Evolutionary conservation across 2,797 vertebrate species (phyloP), one percentile per base, ranked within the genome.

Genomic region (Echeneis naucrates): DNA sequence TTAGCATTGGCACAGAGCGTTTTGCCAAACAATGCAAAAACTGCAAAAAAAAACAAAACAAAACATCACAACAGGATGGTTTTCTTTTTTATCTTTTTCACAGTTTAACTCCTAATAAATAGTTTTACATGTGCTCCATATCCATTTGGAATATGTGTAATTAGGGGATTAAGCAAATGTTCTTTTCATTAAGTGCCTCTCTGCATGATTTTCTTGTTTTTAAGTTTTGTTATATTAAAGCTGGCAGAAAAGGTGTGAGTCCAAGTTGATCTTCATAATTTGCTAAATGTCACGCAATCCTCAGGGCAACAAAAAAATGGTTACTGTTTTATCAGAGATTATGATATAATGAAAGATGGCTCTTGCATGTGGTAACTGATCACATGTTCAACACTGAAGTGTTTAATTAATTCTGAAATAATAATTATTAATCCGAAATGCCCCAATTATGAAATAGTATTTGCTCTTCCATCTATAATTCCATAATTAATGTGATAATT

Each of bases 351-450:
- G 14, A 66, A 40, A 17, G 4, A 21, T 40, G 42, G 58, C 55
- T 48, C 37, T 48, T 58, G 51, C 38, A 14, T 27, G 16, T 37
- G 24, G n/a, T 69, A 84, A 60, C 56, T 81, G 78, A 65, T 76
- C 72, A 80, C 71, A 57, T 55, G 72, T 79, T 79, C 50, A 76
- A 74, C 19, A 44, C 30, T 68, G 58, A 86, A 79, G 72, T 44
- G 27, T 84, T 80, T 68, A 24, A 78, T 90, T 89, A 87, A 85
- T 87, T 80, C 80, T 83, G 62, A 78, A 88, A 83, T 67, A 72
- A 84, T 83, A 88, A 90, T 87, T 76, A 86, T 87, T 66, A 51
- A 68, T 83, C 53, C 77, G 27, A 80, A 85, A 82, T 68, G 75
- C 62, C 63, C 68, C 77, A 85, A 89, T 89, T 86, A 89, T 89